Evolutionary conservation across 2,888 invertebrate genomes (phyloP).

Genomic region (Troides helena): DNA sequence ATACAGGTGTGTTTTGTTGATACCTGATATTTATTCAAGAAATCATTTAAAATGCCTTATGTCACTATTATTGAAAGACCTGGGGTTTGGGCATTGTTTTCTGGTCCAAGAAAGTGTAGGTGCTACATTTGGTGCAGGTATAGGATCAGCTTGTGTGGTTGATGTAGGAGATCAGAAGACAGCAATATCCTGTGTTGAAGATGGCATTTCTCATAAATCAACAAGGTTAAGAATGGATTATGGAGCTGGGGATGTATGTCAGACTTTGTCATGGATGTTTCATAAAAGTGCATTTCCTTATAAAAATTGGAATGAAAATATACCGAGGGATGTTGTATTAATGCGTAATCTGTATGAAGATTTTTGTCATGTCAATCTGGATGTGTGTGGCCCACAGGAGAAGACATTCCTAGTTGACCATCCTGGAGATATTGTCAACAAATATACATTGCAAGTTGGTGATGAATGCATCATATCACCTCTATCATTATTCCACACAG

Average conservation of each 20-base stretch:
- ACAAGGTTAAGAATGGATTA: slow-evolving; percentile 92
- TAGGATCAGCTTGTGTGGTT: slow-evolving; percentile 92
- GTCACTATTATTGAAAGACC: slow-evolving; percentile 86
- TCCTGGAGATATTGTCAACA: slow-evolving; percentile 83
- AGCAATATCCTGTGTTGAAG: slow-evolving; percentile 97
- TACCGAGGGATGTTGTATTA: slow-evolving; percentile 88
- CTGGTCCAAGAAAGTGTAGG: slow-evolving; percentile 86
- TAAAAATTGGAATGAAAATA: slow-evolving; percentile 86
- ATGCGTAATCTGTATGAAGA: slow-evolving; percentile 92
- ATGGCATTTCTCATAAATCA: slow-evolving; percentile 94
- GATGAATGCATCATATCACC: slow-evolving; percentile 97
- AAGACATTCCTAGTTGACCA: slow-evolving; percentile 88
- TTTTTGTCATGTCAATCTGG: slow-evolving; percentile 94
- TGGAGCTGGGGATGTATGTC: slow-evolving; percentile 95
- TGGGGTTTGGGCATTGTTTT: slow-evolving; percentile 93
- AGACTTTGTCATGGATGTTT: slow-evolving; percentile 92
- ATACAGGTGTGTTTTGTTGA: slow-evolving; percentile 92
- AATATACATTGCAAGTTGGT: slow-evolving; percentile 90
- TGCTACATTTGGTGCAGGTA: slow-evolving; percentile 75
- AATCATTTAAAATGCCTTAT: slow-evolving; percentile 92
- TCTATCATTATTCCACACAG: slow-evolving; percentile 92
- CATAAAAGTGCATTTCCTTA: slow-evolving; percentile 95
- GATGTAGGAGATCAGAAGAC: slow-evolving; percentile 98
- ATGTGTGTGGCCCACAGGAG: slow-evolving; percentile 93
- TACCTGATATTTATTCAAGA: slow-evolving; percentile 94